Evolutionary conservation across 2,113 vertebrate species (phyloP).

Genomic region (Sphaerodactylus townsendi): DNA sequence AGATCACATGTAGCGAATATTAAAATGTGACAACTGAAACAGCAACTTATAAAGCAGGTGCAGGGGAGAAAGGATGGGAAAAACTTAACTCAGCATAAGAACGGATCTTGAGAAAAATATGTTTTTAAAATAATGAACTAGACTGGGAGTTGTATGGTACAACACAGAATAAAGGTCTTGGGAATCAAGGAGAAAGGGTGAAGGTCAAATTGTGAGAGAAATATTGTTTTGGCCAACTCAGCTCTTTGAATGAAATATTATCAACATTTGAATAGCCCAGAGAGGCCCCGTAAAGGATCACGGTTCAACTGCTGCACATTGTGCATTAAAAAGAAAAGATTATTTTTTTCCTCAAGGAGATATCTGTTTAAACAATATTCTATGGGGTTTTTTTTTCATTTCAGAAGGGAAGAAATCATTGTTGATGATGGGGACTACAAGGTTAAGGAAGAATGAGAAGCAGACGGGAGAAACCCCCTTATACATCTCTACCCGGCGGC

Average conservation of each 20-base stretch:
- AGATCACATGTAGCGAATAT: no score
- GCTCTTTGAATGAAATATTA: constrained; percentile 3
- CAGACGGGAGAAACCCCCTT: neutral
- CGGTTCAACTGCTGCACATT: neutral
- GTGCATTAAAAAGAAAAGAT: neutral
- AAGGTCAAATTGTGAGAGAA: neutral
- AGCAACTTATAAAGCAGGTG: neutral
- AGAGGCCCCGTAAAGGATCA: neutral
- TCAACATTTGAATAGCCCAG: neutral
- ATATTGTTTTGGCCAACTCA: constrained; percentile 9
- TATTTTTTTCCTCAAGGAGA: neutral
- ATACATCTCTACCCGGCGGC: neutral
- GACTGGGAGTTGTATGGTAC: constrained; percentile 1
- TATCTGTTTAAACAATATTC: neutral
- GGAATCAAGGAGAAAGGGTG: constrained; percentile 27
- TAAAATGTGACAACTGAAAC: neutral
- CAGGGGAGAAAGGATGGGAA: neutral
- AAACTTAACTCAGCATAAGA: neutral
- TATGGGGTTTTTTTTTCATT: neutral
- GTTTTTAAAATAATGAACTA: neutral
- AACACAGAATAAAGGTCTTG: constrained; percentile 16
- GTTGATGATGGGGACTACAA: neutral
- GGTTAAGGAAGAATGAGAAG: neutral
- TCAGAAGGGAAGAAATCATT: neutral
- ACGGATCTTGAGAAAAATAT: neutral